phyloP scores from a whole-genome alignment of 2,888 invertebrate species.

The Vesta saturnalis region DNA sequence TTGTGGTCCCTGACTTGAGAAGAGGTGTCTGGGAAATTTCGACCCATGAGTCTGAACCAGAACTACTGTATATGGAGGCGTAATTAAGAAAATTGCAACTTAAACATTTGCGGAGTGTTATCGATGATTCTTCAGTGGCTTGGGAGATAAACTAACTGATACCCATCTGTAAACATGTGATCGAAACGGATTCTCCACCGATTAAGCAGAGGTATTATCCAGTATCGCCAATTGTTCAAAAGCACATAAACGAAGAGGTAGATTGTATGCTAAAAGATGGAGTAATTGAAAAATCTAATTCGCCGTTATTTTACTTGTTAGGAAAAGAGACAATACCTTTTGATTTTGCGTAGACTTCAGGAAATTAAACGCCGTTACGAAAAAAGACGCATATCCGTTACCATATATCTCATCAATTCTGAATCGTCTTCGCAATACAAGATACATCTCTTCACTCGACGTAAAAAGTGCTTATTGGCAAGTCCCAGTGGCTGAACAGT shows the following conservation, averaged over 20 bases:
- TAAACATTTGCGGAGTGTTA: background rate
- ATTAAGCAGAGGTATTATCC: background rate
- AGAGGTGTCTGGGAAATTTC: background rate
- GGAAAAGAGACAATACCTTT: background rate
- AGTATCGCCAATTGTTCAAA: background rate
- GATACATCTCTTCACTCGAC: background rate
- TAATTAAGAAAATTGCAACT: background rate
- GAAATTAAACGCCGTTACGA: background rate
- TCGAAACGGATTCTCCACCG: background rate
- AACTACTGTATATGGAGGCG: background rate
- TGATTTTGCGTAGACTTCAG: background rate
- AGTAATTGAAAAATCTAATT: background rate
- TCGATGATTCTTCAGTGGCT: background rate
- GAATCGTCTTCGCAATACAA: background rate
- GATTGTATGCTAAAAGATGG: too few species aligned
- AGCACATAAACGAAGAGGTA: background rate
- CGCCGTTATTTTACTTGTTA: background rate
- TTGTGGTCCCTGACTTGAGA: background rate
- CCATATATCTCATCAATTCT: background rate
- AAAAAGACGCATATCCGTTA: background rate
- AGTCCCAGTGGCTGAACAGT: too few species aligned
- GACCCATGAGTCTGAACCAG: background rate
- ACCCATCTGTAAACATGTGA: background rate
- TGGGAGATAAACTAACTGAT: background rate
- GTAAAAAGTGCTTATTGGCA: too few species aligned